phyloP scores from a whole-genome alignment of 2,888 invertebrate species.

The Hirtodrosophila cameraria region DNA sequence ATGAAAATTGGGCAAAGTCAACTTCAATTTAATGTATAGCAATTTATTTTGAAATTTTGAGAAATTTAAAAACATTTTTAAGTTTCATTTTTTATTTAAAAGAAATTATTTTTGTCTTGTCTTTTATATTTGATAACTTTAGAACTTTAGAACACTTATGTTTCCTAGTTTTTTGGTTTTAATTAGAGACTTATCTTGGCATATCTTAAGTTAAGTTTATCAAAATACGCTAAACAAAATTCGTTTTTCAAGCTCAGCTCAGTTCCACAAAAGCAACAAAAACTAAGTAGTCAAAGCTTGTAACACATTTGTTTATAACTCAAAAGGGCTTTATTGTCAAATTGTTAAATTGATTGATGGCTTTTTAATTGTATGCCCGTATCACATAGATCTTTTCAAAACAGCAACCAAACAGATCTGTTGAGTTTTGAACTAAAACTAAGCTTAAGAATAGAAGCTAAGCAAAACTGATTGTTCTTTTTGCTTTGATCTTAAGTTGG shows the following conservation, averaged over 20 bases:
- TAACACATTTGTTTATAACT: conserved; percentile 19
- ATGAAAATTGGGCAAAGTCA: too few relatives aligned
- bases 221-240: too few relatives aligned
- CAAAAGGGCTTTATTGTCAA: conserved; percentile 17
- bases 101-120: too few relatives aligned
- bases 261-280: background rate
- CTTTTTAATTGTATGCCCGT: conserved; percentile 43
- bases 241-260: background rate
- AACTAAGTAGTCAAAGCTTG: conserved; percentile 21
- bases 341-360: conserved; percentile 38
- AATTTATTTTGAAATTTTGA: too few relatives aligned
- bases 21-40: too few relatives aligned
- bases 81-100: too few relatives aligned
- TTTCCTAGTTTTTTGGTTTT: too few relatives aligned
- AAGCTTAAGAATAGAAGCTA: conserved; percentile 21
- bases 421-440: conserved; percentile 14
- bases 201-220: too few relatives aligned
- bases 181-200: too few relatives aligned
- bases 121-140: too few relatives aligned
- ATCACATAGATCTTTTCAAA: conserved; percentile 1
- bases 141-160: too few relatives aligned
- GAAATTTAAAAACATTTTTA: too few relatives aligned
- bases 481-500: conserved; percentile 3
- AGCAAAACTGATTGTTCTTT: conserved; percentile 2
- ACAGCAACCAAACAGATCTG: background rate